A percentile compares a stretch with the other conserved stretches of the same genome.
phyloP scores from a whole-genome alignment of 2,113 vertebrate genomes.

The Podiceps cristatus region DNA sequence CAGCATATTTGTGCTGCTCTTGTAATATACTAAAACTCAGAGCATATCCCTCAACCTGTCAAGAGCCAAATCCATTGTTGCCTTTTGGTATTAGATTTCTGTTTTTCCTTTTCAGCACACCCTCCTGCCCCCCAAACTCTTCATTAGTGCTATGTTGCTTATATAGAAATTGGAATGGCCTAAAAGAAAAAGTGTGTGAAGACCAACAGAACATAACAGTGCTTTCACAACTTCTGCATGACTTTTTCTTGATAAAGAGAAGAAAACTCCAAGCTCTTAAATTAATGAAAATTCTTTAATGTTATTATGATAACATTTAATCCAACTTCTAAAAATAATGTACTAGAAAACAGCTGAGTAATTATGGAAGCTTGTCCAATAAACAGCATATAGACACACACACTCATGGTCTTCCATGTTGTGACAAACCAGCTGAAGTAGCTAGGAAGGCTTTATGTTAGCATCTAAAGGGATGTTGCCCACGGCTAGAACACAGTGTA shows the following conservation, averaged over 20 bases:
- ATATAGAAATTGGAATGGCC: not conserved
- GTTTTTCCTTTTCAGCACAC: not conserved
- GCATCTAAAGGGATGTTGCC: conserved; percentile 21
- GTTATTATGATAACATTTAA: not conserved
- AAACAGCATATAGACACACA: not conserved
- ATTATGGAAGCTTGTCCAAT: not conserved
- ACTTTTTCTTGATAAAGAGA: not conserved
- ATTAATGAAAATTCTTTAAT: not conserved
- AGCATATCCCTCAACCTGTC: conserved; percentile 14
- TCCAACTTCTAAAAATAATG: not conserved
- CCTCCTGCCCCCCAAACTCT: not conserved
- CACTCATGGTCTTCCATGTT: not conserved
- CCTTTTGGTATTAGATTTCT: conserved; percentile 23
- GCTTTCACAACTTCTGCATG: not conserved
- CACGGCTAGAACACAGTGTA: conserved; percentile 6
- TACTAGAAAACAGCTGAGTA: not conserved
- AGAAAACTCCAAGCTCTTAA: not conserved
- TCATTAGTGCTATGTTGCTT: not conserved
- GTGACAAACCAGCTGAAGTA: conserved; percentile 17
- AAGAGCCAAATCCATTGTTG: conserved; percentile 29
- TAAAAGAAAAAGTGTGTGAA: not conserved
- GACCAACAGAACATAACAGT: not conserved
- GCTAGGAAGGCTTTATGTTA: not conserved
- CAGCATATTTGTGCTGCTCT: conserved; percentile 58
- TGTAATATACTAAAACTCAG: conserved; percentile 49